Conservation (phyloP, 2,797 vertebrate species). For the Prionace glauca region DNA sequence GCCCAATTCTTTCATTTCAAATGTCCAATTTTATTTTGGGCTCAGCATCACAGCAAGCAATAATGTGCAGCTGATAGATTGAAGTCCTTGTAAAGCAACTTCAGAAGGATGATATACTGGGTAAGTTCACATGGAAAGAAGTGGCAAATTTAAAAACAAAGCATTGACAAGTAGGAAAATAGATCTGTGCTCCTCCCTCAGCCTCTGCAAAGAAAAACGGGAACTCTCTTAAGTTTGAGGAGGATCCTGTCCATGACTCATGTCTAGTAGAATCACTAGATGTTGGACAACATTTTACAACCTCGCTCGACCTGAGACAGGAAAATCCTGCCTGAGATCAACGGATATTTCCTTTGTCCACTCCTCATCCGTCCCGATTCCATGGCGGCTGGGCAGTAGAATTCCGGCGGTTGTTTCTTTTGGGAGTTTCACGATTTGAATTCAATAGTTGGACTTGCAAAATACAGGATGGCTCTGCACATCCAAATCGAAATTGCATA, state of each 20-base stretch:
- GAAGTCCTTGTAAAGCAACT: not conserved
- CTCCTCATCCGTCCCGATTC: too few relatives aligned
- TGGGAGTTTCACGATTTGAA: not conserved
- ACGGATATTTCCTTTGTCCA: too few relatives aligned
- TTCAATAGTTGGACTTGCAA: not conserved
- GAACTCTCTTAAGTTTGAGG: not conserved
- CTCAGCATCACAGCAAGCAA: too few relatives aligned
- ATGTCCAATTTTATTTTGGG: too few relatives aligned
- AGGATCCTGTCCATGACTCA: not conserved
- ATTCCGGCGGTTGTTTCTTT: not conserved
- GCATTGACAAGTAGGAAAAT: not conserved
- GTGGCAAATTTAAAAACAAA: not conserved
- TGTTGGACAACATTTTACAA: too few relatives aligned
- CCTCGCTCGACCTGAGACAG: too few relatives aligned
- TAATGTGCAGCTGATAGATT: not conserved
- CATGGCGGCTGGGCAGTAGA: too few relatives aligned
- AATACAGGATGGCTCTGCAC: not conserved
- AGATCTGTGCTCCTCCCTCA: not conserved
- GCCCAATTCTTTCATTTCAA: too few relatives aligned
- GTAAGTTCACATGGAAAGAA: not conserved
- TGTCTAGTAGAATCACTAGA: not conserved
- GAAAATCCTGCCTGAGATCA: too few relatives aligned
- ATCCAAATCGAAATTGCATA: not conserved
- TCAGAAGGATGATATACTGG: not conserved
- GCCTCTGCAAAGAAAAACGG: not conserved